Evolutionary conservation across 2,113 vertebrate genomes (phyloP).

Genomic region (Prunella fulvescens): DNA sequence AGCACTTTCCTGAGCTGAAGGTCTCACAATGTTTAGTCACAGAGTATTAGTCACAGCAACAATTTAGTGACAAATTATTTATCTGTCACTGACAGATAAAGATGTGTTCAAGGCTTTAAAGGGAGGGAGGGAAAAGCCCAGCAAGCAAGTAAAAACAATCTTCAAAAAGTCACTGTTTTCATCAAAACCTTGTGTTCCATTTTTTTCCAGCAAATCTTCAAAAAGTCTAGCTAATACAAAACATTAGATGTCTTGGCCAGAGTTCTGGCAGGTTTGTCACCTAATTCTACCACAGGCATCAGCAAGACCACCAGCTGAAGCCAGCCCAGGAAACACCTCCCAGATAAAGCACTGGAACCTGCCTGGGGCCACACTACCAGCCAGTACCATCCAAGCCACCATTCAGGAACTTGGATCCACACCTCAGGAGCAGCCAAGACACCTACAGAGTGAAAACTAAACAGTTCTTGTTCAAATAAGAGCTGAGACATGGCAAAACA

Average conservation of each 20-base stretch:
- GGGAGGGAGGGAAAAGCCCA: fast-evolving
- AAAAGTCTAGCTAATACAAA: not conserved
- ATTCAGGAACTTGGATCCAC: not conserved
- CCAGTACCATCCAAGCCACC: not conserved
- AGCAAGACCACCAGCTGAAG: not conserved
- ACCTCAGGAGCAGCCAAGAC: not conserved
- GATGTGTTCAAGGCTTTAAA: not conserved
- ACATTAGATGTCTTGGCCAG: not conserved
- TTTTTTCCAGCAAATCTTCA: not conserved
- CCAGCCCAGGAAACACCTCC: not conserved
- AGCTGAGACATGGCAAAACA: not conserved
- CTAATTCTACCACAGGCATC: not conserved
- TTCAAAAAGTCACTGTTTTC: not conserved
- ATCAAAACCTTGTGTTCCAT: not conserved
- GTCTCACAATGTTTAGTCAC: constrained; percentile 7
- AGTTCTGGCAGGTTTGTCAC: not conserved
- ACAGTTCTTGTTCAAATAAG: not conserved
- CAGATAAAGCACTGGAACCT: not conserved
- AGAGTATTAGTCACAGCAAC: constrained; percentile 29
- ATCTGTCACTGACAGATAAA: constrained; percentile 17
- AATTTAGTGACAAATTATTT: constrained; percentile 27
- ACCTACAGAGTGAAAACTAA: not conserved
- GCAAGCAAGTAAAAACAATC: not conserved
- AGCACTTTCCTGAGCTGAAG: not conserved
- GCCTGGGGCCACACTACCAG: not conserved